Base-by-base conservation (phyloP, 2,113 vertebrate species). In the Phocoena sinus region DNA sequence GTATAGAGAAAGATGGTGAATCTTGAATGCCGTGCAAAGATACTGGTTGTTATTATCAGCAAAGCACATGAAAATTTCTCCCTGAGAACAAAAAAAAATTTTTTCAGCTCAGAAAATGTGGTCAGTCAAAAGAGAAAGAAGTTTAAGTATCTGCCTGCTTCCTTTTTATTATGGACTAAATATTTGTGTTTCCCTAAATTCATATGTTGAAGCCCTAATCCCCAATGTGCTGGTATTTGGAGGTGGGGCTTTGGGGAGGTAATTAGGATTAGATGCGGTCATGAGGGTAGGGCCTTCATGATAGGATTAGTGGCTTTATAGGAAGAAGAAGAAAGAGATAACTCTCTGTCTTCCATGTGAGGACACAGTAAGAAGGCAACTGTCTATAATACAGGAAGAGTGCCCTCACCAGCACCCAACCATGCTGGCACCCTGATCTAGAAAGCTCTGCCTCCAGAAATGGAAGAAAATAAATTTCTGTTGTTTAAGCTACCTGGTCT, bases 1-100 rank as follows among this genome's bases (percentile, higher is more conserved):
- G 36, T 26, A 2, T 1, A 15, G 6, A 0, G 20, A 71, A n/a
- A 0, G 1, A 21, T 0, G 5, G 15, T n/a, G 20, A 33, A 25
- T 58, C n/a, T 56, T 1, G 56, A 56, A 56, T 9, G 10, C 31
- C 33, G 0, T 5, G 33, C 25, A n/a, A 21, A 89, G 79, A 74
- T 2, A 0, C 15, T 9, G 8, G 36, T 21, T 28, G 31, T 9
- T 33, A 11, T 11, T 15, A 31, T n/a, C 77, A 60, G 82, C 17
- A 71, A 86, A 62, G 11, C 74, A 56, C 31, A 65, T 38, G 60
- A 65, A 12, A 3, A 33, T 23, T 36, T 74, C 44, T 89, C 50
- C 33, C n/a, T 68, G 38, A 41, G 50, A n/a, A 36, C 28, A 65
- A 23, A 80, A 28, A n/a, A 6, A 2, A 25, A 11, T 28, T 67